Evolutionary conservation across 1,140 invertebrate genomes (phyloP).

Genomic region (Drosophila paulistorum): DNA sequence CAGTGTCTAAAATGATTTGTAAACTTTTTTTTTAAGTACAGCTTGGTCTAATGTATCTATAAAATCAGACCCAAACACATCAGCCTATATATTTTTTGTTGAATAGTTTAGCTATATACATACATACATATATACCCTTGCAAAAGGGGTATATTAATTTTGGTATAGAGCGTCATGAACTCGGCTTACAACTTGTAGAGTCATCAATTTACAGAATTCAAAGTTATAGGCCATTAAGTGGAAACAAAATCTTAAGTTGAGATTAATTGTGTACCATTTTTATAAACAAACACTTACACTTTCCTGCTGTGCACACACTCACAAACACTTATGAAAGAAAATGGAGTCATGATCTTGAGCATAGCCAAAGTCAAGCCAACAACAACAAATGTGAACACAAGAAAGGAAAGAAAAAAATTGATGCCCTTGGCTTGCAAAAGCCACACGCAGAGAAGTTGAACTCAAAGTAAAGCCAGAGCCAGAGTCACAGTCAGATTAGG

Average conservation of each 20-base stretch:
- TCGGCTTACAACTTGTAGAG: background rate
- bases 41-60: no score
- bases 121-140: no score
- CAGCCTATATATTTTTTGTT: no score
- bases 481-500: conserved; percentile 8
- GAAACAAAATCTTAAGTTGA: conserved; percentile 5
- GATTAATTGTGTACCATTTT: conserved; percentile 9
- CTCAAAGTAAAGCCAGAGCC: conserved; percentile 36
- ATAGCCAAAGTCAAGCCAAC: conserved; percentile 65
- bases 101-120: no score
- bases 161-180: no score
- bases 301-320: conserved; percentile 15
- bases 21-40: no score
- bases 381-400: conserved; percentile 3
- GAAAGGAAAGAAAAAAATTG: conserved; percentile 19
- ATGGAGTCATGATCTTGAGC: conserved; percentile 61
- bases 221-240: background rate
- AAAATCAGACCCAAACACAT: no score
- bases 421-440: conserved; percentile 70
- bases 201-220: background rate
- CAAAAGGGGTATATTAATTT: no score
- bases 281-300: conserved; percentile 37
- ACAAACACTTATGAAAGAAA: background rate
- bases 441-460: conserved; percentile 68
- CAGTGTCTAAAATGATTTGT: background rate